Evolutionary conservation across 1,140 invertebrate species (phyloP), one percentile per base, ranked within the genome.

Genomic region (Zophobas atratus): DNA sequence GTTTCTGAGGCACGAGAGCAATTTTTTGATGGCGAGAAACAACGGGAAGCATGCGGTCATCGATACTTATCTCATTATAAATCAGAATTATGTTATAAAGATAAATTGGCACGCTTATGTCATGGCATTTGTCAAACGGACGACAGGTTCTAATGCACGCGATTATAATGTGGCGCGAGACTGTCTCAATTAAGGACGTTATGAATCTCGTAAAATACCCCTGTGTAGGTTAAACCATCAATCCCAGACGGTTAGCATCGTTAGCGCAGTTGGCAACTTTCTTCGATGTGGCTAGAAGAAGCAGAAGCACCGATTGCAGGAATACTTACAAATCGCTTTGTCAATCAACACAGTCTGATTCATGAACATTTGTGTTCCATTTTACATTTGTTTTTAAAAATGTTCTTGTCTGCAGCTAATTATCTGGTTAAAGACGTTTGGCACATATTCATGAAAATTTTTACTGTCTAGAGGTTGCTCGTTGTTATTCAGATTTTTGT

Each of bases 41-140:
- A 80, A 83, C 82, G 82, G 82, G 82, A 83, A 82, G 82, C 82
- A 82, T 83, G 82, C 81, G 80, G 82, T 83, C 82, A 83, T 82
- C 82, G 76, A 81, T 82, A 78, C 70, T 83, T 83, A 83, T 83
- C 82, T 82, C 80, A 80, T 83, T 83, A 81, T 81, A 83, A 81
- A 83, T 83, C 81, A 80, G 81, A 83, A 82, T 82, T 83, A 82
- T 81, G 80, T 83, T 81, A 82, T 83, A 82, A 80, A 83, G 81
- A 82, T 81, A 83, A 83, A 83, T 83, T 83, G 77, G 80, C 80
- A 77, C 77, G 82, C 80, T 82, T 81, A 82, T 81, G 82, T 82
- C 81, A 80, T 80, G 55, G 43, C 70, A 71, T 75, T 77, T 67
- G 60, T 67, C 60, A 67, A 67, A 67, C 20, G 36, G 46, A 53